Evolutionary conservation across 2,113 vertebrate genomes (phyloP).

Genomic region (Eurypyga helias): DNA sequence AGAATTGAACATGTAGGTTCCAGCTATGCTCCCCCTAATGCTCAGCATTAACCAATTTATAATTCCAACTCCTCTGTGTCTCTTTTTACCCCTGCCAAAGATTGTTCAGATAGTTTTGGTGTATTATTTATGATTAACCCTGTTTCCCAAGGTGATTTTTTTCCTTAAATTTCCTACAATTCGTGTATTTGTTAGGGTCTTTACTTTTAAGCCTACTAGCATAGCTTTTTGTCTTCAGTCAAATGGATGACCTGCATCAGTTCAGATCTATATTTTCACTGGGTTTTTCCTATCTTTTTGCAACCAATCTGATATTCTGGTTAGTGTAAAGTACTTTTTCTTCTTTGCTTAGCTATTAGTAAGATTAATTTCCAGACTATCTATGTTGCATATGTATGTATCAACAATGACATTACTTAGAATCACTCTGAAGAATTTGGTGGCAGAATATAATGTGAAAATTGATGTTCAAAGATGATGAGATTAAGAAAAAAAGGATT

Average conservation of each 20-base stretch:
- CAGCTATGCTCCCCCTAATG: neutral
- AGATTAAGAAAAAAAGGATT: neutral
- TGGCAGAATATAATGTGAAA: neutral
- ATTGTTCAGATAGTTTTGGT: neutral
- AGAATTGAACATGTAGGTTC: constrained; percentile 29
- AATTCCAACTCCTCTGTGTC: neutral
- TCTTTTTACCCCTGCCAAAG: neutral
- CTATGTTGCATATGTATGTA: neutral
- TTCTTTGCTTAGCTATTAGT: neutral
- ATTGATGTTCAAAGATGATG: neutral
- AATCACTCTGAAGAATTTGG: neutral
- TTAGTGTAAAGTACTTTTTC: neutral
- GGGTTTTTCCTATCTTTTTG: neutral
- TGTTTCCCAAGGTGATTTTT: neutral
- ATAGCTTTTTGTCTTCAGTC: neutral
- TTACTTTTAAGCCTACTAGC: neutral
- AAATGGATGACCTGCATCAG: neutral
- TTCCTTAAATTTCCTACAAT: neutral
- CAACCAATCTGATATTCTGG: neutral
- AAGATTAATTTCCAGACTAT: neutral
- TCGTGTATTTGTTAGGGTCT: neutral
- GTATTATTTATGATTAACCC: constrained; percentile 21
- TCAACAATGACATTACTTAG: neutral
- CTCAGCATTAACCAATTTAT: constrained; percentile 34
- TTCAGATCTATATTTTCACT: neutral